These are phyloP conservation scores for Cardinalis cardinalis DNA, from an alignment of 2,113 vertebrate genomes.

Conservation along the genomic window DNA sequence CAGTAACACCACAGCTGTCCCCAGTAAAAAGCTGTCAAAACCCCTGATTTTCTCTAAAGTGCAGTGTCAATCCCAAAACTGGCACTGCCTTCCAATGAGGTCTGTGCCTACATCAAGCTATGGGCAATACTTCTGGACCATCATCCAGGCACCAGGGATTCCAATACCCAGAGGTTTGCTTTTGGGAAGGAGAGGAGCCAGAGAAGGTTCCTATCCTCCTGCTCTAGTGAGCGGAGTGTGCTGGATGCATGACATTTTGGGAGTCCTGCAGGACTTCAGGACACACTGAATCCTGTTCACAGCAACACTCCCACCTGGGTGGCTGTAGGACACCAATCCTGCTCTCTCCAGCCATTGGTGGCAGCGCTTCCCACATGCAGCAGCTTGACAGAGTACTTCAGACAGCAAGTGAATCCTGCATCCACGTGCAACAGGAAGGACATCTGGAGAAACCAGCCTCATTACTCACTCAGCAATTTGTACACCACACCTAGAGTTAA, in stretches of 20 bases:
- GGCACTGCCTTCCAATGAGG: background rate
- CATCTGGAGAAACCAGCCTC: background rate
- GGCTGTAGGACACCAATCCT: background rate
- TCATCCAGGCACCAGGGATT: background rate
- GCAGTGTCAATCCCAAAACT: background rate
- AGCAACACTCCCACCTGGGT: fast-evolving
- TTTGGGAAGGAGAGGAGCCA: background rate
- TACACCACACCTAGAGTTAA: background rate
- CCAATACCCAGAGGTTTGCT: background rate
- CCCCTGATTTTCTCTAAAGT: background rate
- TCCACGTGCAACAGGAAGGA: background rate
- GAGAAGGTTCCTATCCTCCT: background rate
- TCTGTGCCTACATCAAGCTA: background rate
- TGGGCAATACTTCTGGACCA: background rate
- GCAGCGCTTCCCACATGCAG: background rate
- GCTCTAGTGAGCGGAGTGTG: background rate
- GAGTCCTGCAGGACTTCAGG: background rate
- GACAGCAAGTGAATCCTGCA: fast-evolving
- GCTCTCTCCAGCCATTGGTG: background rate
- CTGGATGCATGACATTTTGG: background rate
- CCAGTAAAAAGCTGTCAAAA: background rate
- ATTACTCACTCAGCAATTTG: background rate
- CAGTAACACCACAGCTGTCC: background rate
- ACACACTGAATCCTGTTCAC: background rate
- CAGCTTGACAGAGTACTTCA: background rate